These are phyloP conservation scores for Chrosomus eos DNA, from an alignment of 2,797 vertebrate genomes.

Conservation along the genomic window DNA sequence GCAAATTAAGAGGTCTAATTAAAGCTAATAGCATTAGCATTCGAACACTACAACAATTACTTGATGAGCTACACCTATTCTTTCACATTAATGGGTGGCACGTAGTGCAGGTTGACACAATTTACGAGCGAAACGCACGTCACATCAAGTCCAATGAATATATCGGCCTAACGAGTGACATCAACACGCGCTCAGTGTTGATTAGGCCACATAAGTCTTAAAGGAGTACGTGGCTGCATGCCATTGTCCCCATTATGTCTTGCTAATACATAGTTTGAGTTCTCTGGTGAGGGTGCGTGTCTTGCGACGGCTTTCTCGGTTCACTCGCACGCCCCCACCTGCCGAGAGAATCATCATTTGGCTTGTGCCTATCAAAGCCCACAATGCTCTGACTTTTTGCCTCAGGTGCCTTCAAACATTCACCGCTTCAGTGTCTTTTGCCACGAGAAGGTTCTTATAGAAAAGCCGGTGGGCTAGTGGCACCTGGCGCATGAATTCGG, in stretches of 20 bases:
- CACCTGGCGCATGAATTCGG: constrained; percentile 21
- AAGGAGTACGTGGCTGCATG: constrained; percentile 50
- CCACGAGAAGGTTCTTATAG: constrained; percentile 35
- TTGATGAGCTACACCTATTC: constrained; percentile 39
- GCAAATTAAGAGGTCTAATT: constrained; percentile 40
- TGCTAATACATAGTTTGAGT: constrained; percentile 62
- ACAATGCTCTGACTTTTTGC: constrained; percentile 53
- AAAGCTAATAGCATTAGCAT: constrained; percentile 43
- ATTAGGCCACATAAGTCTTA: constrained; percentile 19
- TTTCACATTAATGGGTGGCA: constrained; percentile 22
- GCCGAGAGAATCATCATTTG: constrained; percentile 65
- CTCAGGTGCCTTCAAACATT: constrained; percentile 66
- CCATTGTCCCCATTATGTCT: constrained; percentile 75
- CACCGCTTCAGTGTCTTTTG: constrained; percentile 54
- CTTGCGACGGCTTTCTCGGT: constrained; percentile 59
- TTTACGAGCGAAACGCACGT: constrained; percentile 6
- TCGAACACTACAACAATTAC: constrained; percentile 10
- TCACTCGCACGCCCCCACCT: constrained; percentile 41
- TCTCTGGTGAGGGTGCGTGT: constrained; percentile 64
- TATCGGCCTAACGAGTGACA: constrained; percentile 31
- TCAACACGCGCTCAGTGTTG: constrained; percentile 31
- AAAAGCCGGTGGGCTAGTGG: constrained; percentile 9
- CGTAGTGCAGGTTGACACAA: constrained; percentile 19
- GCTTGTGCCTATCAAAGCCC: constrained; percentile 63
- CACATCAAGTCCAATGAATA: constrained; percentile 23